Evolutionary conservation across 2,888 invertebrate species (phyloP).

Genomic region (Microdon myrmicae): DNA sequence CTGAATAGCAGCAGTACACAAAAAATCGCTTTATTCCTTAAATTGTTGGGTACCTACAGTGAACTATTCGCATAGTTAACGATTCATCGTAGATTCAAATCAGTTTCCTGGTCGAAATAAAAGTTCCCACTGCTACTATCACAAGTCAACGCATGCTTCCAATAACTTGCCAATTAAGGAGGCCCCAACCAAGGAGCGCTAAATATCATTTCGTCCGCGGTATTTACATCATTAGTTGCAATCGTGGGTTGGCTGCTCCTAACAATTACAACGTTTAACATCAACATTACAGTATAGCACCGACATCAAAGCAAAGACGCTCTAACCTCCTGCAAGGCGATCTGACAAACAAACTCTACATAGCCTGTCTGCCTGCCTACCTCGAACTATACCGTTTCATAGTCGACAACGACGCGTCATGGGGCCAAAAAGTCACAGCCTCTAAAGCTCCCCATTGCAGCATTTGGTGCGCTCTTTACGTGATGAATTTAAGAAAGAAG

Average conservation of each 20-base stretch:
- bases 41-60: no score
- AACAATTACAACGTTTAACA: constrained; percentile 23
- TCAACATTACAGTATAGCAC: constrained; percentile 25
- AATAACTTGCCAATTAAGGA: constrained; percentile 40
- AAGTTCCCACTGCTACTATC: constrained; percentile 15
- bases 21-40: no score
- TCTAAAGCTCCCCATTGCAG: constrained; percentile 44
- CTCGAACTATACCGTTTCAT: no score
- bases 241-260: constrained; percentile 36
- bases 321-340: constrained; percentile 22
- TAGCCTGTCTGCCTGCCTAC: constrained; percentile 19
- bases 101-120: no score
- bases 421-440: constrained; percentile 47
- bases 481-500: constrained; percentile 45
- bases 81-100: no score
- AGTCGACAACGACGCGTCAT: constrained; percentile 5
- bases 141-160: constrained; percentile 23
- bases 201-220: constrained; percentile 38
- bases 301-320: constrained; percentile 40
- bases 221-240: constrained; percentile 46
- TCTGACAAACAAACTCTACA: constrained; percentile 32
- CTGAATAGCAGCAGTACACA: no score
- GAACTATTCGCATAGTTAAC: no score
- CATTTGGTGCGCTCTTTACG: constrained; percentile 44
- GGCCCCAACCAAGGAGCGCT: constrained; percentile 16